Conservation (phyloP, 2,113 vertebrate genomes). For the western clawed frog (Xenopus tropicalis) region DNA sequence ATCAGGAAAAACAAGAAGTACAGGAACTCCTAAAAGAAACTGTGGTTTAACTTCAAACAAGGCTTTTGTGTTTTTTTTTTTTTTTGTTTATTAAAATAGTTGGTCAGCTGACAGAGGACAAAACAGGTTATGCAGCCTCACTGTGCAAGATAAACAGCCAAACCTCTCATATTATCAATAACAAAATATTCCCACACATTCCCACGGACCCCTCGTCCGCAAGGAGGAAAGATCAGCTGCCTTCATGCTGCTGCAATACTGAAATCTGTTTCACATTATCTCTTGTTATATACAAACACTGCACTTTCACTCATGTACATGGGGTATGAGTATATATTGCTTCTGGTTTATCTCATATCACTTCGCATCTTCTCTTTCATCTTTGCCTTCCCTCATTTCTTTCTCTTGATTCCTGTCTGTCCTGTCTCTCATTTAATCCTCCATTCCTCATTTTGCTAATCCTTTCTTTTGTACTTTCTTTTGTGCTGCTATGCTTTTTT, state of each 20-base stretch:
- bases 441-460: too few relatives aligned
- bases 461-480: too few relatives aligned
- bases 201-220: not conserved
- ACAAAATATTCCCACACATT: slow-evolving; percentile 20
- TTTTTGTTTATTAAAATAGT: slow-evolving; percentile 5
- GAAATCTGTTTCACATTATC: slow-evolving; percentile 6
- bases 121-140: not conserved
- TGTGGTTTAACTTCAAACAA: not conserved
- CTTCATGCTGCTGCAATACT: not conserved
- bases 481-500: too few relatives aligned
- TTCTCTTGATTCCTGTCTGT: too few relatives aligned
- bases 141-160: slow-evolving; percentile 17
- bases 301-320: not conserved
- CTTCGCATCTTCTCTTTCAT: too few relatives aligned
- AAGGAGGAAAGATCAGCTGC: not conserved
- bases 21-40: too few relatives aligned
- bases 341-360: too few relatives aligned
- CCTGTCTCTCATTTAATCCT: too few relatives aligned
- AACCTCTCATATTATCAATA: slow-evolving; percentile 8
- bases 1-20: too few relatives aligned
- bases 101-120: not conserved
- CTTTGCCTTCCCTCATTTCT: too few relatives aligned
- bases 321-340: not conserved
- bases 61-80: not conserved
- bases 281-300: not conserved